A percentile compares a stretch with the other conserved stretches of the same genome.
Conservation (phyloP, 2,888 invertebrate species). For the Theodoxus fluviatilis region DNA sequence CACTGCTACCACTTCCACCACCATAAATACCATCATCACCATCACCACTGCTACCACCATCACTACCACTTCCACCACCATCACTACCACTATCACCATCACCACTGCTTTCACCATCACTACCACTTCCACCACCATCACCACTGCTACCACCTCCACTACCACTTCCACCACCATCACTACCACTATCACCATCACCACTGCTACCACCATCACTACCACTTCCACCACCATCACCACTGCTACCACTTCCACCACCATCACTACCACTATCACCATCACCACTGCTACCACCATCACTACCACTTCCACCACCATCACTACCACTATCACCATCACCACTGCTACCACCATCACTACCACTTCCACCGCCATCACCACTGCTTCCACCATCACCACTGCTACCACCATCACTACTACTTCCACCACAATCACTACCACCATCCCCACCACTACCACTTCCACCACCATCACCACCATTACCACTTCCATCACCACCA, state of each 20-base stretch:
- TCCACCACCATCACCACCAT: background rate
- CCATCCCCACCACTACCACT: background rate
- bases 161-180: constrained; percentile 12
- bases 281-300: background rate
- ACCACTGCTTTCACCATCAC: too few species aligned
- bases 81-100: constrained; percentile 16
- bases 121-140: background rate
- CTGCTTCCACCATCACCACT: too few species aligned
- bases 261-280: background rate
- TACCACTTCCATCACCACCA: constrained; percentile 19
- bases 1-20: background rate
- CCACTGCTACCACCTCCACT: background rate
- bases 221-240: constrained; percentile 20
- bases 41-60: constrained; percentile 18
- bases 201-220: constrained; percentile 20
- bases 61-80: constrained; percentile 23
- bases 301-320: too few species aligned
- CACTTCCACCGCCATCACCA: too few species aligned
- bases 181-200: constrained; percentile 17
- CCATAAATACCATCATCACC: background rate
- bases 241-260: constrained; percentile 11
- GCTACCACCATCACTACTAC: too few species aligned
- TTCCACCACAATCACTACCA: background rate
- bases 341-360: too few species aligned
- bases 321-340: too few species aligned